Evolutionary conservation across 2,797 vertebrate genomes (phyloP).

Genomic region (Chelon auratus): DNA sequence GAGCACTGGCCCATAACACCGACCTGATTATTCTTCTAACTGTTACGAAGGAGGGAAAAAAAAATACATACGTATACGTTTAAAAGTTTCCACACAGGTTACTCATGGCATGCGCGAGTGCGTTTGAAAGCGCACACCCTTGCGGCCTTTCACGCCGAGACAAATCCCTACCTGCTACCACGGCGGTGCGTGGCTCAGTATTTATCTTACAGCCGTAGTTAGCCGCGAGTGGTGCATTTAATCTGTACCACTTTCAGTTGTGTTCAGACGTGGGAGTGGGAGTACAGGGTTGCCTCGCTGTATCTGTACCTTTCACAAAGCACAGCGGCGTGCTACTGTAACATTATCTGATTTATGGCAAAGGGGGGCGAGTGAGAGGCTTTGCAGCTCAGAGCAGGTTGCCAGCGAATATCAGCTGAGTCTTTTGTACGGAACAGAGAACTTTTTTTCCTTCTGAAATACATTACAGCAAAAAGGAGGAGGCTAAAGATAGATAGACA

Average conservation of each 20-base stretch:
- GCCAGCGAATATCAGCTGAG: constrained; percentile 49
- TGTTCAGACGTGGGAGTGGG: constrained; percentile 74
- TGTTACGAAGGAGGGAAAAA: constrained; percentile 23
- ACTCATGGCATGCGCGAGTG: not conserved
- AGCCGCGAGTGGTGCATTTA: constrained; percentile 75
- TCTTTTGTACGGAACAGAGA: constrained; percentile 46
- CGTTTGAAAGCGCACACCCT: constrained; percentile 28
- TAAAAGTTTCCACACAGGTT: constrained; percentile 7
- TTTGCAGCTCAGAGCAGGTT: constrained; percentile 61
- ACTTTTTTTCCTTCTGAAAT: constrained; percentile 32
- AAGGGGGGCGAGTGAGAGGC: constrained; percentile 40
- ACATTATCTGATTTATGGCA: constrained; percentile 73
- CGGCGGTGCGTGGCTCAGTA: constrained; percentile 60
- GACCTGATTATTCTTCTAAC: not conserved
- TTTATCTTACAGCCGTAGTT: constrained; percentile 77
- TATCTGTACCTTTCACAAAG: constrained; percentile 69
- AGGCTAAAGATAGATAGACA: not conserved
- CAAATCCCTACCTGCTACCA: constrained; percentile 57
- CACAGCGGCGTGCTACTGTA: constrained; percentile 62
- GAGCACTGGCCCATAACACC: constrained; percentile 5
- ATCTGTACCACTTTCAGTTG: constrained; percentile 72
- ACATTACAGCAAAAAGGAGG: constrained; percentile 29
- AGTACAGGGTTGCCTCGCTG: constrained; percentile 65
- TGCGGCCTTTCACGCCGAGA: constrained; percentile 50
- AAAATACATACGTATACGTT: not conserved